A percentile compares a stretch with the other conserved stretches of the same genome.
These are phyloP conservation scores for Spodoptera exigua DNA, from an alignment of 2,888 invertebrate species.

Conservation along the genomic window DNA sequence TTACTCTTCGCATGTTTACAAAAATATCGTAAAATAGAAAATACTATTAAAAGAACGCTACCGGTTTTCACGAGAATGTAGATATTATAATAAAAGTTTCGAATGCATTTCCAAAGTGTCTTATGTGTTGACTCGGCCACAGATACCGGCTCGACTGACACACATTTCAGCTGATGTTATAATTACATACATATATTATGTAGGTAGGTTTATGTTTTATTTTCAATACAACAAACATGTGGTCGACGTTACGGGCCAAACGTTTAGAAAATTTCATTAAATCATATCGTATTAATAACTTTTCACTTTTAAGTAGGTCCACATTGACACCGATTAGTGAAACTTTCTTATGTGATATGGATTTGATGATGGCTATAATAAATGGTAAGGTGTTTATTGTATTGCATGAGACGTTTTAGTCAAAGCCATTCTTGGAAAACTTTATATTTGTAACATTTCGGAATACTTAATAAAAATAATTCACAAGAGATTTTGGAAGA, in stretches of 20 bases:
- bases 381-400: not conserved
- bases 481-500: too few species aligned
- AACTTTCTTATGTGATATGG: conserved; percentile 47
- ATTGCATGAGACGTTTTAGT: not conserved
- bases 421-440: not conserved
- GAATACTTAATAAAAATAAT: too few species aligned
- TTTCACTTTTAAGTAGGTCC: conserved; percentile 56
- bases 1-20: conserved; percentile 37
- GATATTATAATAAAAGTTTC: conserved; percentile 28
- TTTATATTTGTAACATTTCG: too few species aligned
- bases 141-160: conserved; percentile 74
- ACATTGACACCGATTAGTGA: conserved; percentile 45
- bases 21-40: conserved; percentile 37
- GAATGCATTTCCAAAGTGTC: conserved; percentile 51
- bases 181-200: conserved; percentile 58
- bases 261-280: conserved; percentile 51
- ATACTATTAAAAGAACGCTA: conserved; percentile 51
- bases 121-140: conserved; percentile 17
- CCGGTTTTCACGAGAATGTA: conserved; percentile 35
- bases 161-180: conserved; percentile 79
- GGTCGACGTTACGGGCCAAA: conserved; percentile 37
- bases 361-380: conserved; percentile 9
- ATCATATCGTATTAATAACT: conserved; percentile 48
- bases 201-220: conserved; percentile 14
- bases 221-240: conserved; percentile 62